Evolutionary conservation across 2,113 vertebrate species (phyloP), one percentile per base, ranked within the genome.

Genomic region (Callipepla squamata): DNA sequence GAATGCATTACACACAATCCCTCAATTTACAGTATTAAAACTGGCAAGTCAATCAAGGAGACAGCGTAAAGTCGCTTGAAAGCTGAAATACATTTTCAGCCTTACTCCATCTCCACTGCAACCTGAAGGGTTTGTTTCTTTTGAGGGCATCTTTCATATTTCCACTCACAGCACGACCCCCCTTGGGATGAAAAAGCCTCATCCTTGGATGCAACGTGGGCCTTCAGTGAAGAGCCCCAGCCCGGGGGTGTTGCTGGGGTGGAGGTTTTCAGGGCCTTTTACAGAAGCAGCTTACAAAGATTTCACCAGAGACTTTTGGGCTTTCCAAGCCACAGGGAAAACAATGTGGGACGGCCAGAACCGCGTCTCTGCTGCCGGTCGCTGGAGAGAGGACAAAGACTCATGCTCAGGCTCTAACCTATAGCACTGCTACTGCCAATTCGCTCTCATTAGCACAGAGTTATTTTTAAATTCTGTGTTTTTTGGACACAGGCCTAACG

Each of bases 31-130:
- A 53, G 68, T 12, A 82, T 91, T 93, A 94, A 94, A 92, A 51
- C 82, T 4, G 9, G 90, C 90, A 40, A 96, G 92, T 96, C 93
- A 96, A 88, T 96, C 95, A 95, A 66, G 69, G 47, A 94, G 90
- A 75, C 44, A 57, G 81, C 47, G 80, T 68, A 70, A 92, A 88
- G 79, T 75, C 91, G 42, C 69, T 92, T 84, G 91, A 90, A 92
- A 96, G 82, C 85, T 96, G 79, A 88, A 88, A 92, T 82, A 72
- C 51, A 45, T 89, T 86, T 94, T 90, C 91, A 75, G 91, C 87
- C 74, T 82, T 2, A 0, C 26, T 93, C 76, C 76, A n/a, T 87
- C 90, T 90, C 42, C 67, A 36, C 50, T 75, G 76, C 50, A 85
- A 72, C 75, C 79, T 68, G 68, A 74, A 93, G 92, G 79, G 93